phyloP scores from a whole-genome alignment of 2,113 vertebrate genomes.

The Aegithalos caudatus region DNA sequence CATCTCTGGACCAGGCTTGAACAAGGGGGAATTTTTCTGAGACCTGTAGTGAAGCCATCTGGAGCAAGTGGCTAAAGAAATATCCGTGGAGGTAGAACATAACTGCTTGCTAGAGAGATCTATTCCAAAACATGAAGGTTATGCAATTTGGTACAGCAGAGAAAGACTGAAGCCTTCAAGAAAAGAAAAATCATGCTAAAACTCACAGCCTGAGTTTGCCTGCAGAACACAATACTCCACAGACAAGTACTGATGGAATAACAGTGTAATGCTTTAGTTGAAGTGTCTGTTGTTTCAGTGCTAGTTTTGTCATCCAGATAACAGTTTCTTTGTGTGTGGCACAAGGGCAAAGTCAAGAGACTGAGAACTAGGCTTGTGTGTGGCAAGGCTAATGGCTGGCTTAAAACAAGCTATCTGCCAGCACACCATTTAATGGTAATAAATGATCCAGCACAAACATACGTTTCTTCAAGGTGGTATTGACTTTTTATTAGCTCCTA shows the following conservation, averaged over 20 bases:
- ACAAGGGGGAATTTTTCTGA: neutral
- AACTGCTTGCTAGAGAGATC: neutral
- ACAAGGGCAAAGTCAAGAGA: rapidly evolving
- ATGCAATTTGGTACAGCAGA: neutral
- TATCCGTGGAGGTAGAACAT: rapidly evolving
- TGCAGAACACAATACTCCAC: rapidly evolving
- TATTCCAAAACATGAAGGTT: neutral
- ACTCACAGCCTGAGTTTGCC: neutral
- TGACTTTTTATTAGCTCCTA: neutral
- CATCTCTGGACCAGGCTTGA: neutral
- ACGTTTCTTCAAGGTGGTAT: neutral
- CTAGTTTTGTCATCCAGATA: neutral
- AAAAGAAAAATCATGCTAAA: neutral
- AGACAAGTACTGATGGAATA: neutral
- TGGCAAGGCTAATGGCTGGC: neutral
- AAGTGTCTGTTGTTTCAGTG: neutral
- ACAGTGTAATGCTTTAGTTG: neutral
- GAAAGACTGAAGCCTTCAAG: neutral
- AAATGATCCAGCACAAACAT: neutral
- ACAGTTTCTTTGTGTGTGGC: neutral
- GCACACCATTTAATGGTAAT: neutral
- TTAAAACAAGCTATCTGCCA: neutral
- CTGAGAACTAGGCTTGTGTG: neutral
- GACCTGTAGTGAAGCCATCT: neutral
- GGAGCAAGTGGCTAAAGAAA: neutral